Evolutionary conservation across 2,888 invertebrate genomes (phyloP).

Genomic region (Pristionchus entomophagus): DNA sequence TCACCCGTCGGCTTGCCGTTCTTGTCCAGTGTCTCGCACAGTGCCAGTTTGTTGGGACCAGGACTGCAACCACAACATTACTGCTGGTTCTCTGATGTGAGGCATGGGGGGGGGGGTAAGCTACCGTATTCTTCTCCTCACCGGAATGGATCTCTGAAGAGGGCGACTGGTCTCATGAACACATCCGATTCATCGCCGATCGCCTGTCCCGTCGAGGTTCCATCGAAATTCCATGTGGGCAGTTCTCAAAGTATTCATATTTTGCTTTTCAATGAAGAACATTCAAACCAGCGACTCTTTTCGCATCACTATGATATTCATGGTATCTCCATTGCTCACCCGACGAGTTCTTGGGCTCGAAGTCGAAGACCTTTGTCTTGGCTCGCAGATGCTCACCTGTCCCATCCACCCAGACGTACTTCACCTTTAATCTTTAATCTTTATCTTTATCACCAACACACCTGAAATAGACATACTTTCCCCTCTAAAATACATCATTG

Average conservation of each 20-base stretch:
- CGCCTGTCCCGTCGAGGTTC: slow-evolving; percentile 77
- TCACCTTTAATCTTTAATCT: slow-evolving; percentile 80
- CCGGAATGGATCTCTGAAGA: slow-evolving; percentile 84
- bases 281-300: background rate
- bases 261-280: background rate
- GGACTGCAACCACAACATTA: slow-evolving; percentile 80
- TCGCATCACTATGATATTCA: too few relatives aligned
- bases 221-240: slow-evolving; percentile 78
- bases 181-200: slow-evolving; percentile 82
- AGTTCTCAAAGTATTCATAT: slow-evolving; percentile 69
- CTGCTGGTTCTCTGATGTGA: background rate
- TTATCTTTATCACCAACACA: too few relatives aligned
- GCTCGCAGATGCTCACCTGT: slow-evolving; percentile 89
- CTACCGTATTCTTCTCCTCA: slow-evolving; percentile 48
- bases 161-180: slow-evolving; percentile 80
- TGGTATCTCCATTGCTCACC: too few relatives aligned
- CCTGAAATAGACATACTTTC: too few relatives aligned
- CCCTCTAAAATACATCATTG: too few relatives aligned
- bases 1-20: slow-evolving; percentile 65
- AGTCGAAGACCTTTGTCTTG: slow-evolving; percentile 89
- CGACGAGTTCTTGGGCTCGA: slow-evolving; percentile 83
- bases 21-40: slow-evolving; percentile 67
- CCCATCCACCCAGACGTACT: slow-evolving; percentile 95
- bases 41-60: slow-evolving; percentile 66
- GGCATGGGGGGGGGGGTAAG: background rate